Evolutionary conservation across 2,797 vertebrate species (phyloP).

Genomic region (Amblyopsis hoosieri): DNA sequence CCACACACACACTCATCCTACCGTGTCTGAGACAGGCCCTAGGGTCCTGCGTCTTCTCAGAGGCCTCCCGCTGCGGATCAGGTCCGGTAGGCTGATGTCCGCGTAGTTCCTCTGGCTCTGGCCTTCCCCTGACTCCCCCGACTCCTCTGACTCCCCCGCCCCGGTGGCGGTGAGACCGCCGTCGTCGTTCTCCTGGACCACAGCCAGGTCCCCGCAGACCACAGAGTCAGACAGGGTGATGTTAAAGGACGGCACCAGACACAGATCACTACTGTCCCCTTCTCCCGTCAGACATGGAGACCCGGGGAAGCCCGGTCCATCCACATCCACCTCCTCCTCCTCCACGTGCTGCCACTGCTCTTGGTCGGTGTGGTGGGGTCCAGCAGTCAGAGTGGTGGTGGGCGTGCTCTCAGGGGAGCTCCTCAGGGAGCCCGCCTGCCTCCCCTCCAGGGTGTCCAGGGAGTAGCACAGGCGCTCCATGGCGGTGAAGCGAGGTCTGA

Average conservation of each 20-base stretch:
- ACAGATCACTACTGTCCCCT: neutral
- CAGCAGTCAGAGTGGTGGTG: neutral
- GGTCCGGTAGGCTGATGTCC: slow-evolving; percentile 70
- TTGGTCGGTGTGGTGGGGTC: neutral
- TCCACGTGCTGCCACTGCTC: slow-evolving; percentile 1
- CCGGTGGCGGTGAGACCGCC: slow-evolving; percentile 26
- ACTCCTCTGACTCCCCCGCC: slow-evolving; percentile 3
- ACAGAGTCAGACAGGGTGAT: slow-evolving; percentile 13
- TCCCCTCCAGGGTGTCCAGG: slow-evolving; percentile 48
- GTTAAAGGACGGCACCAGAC: slow-evolving; percentile 12
- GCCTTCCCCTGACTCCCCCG: neutral
- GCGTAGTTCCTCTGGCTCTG: slow-evolving; percentile 33
- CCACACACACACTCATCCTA: slow-evolving; percentile 34
- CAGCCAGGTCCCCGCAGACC: slow-evolving; percentile 16
- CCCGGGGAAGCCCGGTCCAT: slow-evolving; percentile 5
- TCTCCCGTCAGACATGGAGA: neutral
- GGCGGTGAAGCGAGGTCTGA: slow-evolving; percentile 47
- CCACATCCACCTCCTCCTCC: slow-evolving; percentile 4
- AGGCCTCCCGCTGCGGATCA: slow-evolving; percentile 68
- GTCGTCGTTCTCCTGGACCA: slow-evolving; percentile 19
- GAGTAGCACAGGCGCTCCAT: slow-evolving; percentile 49
- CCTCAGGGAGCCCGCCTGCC: slow-evolving; percentile 7
- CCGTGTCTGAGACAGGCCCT: slow-evolving; percentile 76
- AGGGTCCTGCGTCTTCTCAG: slow-evolving; percentile 71
- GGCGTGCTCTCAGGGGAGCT: neutral